These are phyloP conservation scores for Cariama cristata DNA, from an alignment of 2,113 vertebrate species.

Conservation along the genomic window DNA sequence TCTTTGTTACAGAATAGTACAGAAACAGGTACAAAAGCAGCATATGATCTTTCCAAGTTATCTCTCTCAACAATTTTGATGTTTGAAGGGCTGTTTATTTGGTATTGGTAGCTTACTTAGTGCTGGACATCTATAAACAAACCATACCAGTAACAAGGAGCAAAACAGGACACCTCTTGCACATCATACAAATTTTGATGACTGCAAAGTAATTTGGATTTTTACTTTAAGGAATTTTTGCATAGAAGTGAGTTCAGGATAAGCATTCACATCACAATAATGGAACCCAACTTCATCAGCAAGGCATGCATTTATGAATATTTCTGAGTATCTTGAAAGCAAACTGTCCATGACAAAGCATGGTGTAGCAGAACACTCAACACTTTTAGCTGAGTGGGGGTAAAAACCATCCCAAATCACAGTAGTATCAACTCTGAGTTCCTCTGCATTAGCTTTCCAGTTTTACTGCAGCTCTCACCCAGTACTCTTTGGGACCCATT, in stretches of 20 bases:
- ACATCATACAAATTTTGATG: neutral
- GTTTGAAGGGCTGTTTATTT: neutral
- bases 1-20: neutral
- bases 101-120: neutral
- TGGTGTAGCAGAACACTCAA: neutral
- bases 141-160: neutral
- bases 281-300: neutral
- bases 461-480: neutral
- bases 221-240: neutral
- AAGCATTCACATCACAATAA: neutral
- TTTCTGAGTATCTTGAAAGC: neutral
- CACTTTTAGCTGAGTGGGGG: neutral
- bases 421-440: neutral
- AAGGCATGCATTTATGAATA: neutral
- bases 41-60: neutral
- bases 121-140: neutral
- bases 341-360: neutral
- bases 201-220: neutral
- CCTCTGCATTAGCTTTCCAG: neutral
- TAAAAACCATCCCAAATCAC: neutral
- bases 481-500: accelerated
- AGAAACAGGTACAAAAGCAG: neutral
- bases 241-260: neutral
- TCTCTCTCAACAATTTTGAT: neutral
- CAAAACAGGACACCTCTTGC: neutral